Base-by-base conservation (phyloP, 1,140 invertebrate species). In the Nephila pilipes region DNA sequence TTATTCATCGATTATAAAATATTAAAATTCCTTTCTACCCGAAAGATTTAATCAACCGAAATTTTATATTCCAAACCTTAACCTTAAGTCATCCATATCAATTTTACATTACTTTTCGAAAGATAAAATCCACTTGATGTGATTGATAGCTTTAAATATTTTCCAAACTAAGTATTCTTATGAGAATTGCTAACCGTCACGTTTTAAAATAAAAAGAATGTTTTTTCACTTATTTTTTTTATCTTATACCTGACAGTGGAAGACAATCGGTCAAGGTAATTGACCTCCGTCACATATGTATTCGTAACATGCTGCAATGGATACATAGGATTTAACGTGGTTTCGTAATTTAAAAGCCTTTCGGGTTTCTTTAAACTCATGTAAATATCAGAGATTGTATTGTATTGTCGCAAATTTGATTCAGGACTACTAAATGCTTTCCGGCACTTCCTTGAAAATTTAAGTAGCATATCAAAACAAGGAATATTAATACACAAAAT, bases 221-320 rank as follows among this genome's bases (percentile, higher is more conserved):
- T 65, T 65, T 12, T 29, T 25, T 25, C 12, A 10, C 6, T 46
- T 18, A 18, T 3, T 18, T 20, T 60, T 60, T 60, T 60, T 60
- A 75, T 18, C 29, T 10, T 14, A 29, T 36, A 46, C 10, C 75
- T 80, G 3, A n/a, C 20, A 25, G 80, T 14, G 12, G 12, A 25
- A 81, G 20, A 55, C 80, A 81, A 54, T 46, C 46, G 38, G 80
- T 81, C 80, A 81, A 81, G 80, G 80, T 81, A 81, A 16, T 46
- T 81, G 80, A 81, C 80, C 80, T 29, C 36, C n/a, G 22, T 6
- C 46, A 6, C 10, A 54, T 54, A 29, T 22, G 46, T 8, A 81
- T 54, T 54, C 22, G 80, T 54, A 81, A 54, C 20, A 46, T 46
- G 46, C 12, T 46, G 38, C 20, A 18, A 36, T 29, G 16, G 69